Percentiles rank a stretch among this genome's conserved stretches.
Conservation (phyloP, 2,888 invertebrate species). For the Lottia scabra region DNA sequence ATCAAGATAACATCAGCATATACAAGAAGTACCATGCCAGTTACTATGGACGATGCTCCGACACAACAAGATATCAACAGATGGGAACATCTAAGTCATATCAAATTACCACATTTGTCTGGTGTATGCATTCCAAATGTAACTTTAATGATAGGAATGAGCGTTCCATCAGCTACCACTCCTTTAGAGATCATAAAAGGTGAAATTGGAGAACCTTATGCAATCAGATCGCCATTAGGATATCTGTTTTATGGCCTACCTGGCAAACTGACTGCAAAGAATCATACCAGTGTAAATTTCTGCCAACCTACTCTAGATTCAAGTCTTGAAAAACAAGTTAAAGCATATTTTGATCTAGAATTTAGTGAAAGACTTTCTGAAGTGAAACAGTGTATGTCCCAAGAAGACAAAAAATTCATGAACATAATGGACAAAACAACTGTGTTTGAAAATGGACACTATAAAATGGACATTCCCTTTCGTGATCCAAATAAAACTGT, state of each 20-base stretch:
- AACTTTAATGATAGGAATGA: not conserved
- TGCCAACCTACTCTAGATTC: too few relatives aligned
- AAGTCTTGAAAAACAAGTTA: too few relatives aligned
- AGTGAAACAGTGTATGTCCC: too few relatives aligned
- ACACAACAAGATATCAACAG: constrained; percentile 1
- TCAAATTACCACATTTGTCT: not conserved
- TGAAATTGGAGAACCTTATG: not conserved
- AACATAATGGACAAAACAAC: too few relatives aligned
- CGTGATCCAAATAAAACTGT: constrained; percentile 6
- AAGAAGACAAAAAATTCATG: too few relatives aligned
- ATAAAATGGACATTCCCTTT: constrained; percentile 18
- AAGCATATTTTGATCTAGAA: too few relatives aligned
- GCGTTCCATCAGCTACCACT: not conserved
- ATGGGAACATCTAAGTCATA: constrained; percentile 1
- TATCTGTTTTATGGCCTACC: not conserved
- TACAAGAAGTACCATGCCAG: not conserved
- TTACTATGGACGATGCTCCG: not conserved
- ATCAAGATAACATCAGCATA: too few relatives aligned
- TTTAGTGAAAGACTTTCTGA: too few relatives aligned
- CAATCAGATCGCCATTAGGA: too few relatives aligned
- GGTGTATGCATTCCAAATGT: not conserved
- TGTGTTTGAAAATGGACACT: constrained; percentile 18
- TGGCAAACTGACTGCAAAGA: not conserved
- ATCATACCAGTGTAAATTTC: not conserved
- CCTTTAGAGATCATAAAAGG: not conserved